phyloP scores from a whole-genome alignment of 2,113 vertebrate species.

The Sus scrofa region T2T-Sscrofa CM000812.6:164139001-164139500 shows the following conservation, averaged over 20 bases:
- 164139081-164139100: background rate
- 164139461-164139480: background rate
- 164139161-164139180: background rate
- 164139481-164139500: too few species aligned
- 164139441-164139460: background rate
- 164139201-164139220: background rate
- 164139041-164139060: background rate
- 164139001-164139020: background rate
- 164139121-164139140: background rate
- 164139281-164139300: conserved; percentile 50
- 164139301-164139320: background rate
- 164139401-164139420: background rate
- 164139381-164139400: background rate
- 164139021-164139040: background rate
- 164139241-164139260: background rate
- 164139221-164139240: background rate
- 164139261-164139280: background rate
- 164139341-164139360: background rate
- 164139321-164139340: background rate
- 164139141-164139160: background rate
- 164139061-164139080: background rate
- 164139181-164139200: background rate
- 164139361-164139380: background rate
- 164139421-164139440: background rate
- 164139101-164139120: background rate